A percentile compares a stretch with the other conserved stretches of the same genome.
Evolutionary conservation across 2,888 invertebrate species (phyloP).

Genomic region (Noctua fimbriata): DNA sequence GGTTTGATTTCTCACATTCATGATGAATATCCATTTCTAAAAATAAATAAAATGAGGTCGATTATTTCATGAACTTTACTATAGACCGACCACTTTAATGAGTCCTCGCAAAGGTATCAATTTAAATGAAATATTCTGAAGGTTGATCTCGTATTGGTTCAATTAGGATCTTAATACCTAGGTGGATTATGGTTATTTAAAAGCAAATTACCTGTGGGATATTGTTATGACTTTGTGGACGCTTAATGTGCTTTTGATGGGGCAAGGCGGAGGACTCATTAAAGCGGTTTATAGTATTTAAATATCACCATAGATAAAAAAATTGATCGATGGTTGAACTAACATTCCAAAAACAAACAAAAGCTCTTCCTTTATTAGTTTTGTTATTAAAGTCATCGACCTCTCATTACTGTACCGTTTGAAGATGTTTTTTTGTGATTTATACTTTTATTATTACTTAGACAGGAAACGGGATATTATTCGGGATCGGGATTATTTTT

Average conservation of each 20-base stretch:
- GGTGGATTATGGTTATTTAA: no score
- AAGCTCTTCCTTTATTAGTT: neutral
- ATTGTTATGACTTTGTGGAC: no score
- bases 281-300: no score
- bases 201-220: no score
- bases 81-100: neutral
- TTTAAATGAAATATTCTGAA: no score
- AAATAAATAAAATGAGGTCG: neutral
- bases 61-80: neutral
- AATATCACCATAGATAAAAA: neutral
- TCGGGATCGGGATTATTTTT: no score
- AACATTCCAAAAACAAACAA: neutral
- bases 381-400: neutral
- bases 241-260: no score
- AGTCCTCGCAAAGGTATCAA: no score
- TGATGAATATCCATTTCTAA: neutral
- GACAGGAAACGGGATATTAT: no score
- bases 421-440: neutral
- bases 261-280: no score
- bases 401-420: neutral
- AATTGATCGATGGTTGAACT: neutral
- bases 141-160: no score
- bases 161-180: no score
- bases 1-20: neutral
- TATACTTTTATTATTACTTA: neutral